Evolutionary conservation across 2,888 invertebrate species (phyloP), one percentile per base, ranked within the genome.

Genomic region (Xanthia togata): DNA sequence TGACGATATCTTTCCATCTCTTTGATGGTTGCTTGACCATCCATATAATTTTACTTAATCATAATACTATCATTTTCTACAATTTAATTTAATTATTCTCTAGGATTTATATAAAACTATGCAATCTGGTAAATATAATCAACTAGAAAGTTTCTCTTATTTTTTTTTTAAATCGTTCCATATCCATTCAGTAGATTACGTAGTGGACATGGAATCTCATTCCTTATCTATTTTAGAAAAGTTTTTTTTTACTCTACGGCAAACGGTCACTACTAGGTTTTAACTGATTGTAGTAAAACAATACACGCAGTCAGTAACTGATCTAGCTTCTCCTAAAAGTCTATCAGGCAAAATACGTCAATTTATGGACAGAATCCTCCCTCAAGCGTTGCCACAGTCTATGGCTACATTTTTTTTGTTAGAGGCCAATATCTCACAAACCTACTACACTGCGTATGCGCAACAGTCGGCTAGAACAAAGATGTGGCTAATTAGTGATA

Each of bases 401-500:
- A 50, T 2, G 50, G 20, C 2, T 2, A 2, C 0, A 6, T 50
- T 50, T 50, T 9, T 47, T 38, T 47, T 20, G 4, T 31, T 23
- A 76, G 35, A 67, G 55, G 78, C 79, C 87, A 86, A 82, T 76
- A 9, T 73, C 4, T n/a, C 4, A 0, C 55, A 0, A 17, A 4
- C 76, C 12, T 12, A 86, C 73, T 82, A 76, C 31, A 80, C 65
- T 77, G 76, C 73, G 83, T 67, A 63, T 8, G 74, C 73, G 83
- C 76, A 72, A 79, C 38, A 64, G 89, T 88, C 93, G 93, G 93
- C 81, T 70, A 88, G 87, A 89, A 91, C 90, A 93, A 92, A 92
- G 92, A 83, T 76, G 65, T 55, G 63, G 73, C 84, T 90, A 91
- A 93, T 92, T 92, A 92, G 87, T 78, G 78, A 85, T 85, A 76